phyloP scores from a whole-genome alignment of 2,113 vertebrate genomes.

The Motacilla alba region DNA sequence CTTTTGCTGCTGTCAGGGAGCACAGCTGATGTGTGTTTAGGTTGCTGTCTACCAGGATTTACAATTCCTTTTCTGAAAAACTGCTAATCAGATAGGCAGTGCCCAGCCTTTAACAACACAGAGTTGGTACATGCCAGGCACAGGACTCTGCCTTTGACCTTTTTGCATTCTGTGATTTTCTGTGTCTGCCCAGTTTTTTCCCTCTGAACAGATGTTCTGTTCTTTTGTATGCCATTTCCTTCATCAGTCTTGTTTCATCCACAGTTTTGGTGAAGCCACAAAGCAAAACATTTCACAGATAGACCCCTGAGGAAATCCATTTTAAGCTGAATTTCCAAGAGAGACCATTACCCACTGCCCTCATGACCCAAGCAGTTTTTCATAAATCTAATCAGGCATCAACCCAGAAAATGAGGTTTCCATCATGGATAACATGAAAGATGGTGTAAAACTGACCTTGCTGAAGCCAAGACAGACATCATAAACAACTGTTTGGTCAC shows the following conservation, averaged over 20 bases:
- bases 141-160: not conserved
- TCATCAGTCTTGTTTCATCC: not conserved
- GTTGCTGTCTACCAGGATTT: not conserved
- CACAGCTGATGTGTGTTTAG: not conserved
- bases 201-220: not conserved
- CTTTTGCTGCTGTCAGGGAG: not conserved
- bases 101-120: not conserved
- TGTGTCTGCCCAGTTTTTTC: not conserved
- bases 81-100: not conserved
- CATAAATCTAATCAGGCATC: not conserved
- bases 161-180: not conserved
- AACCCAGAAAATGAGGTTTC: not conserved
- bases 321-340: not conserved
- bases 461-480: not conserved
- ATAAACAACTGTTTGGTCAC: not conserved
- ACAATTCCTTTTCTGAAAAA: not conserved
- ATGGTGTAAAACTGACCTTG: not conserved
- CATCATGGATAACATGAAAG: not conserved
- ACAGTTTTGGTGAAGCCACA: not conserved
- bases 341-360: not conserved
- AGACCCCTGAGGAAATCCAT: not conserved
- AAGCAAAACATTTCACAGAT: not conserved
- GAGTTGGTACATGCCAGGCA: not conserved
- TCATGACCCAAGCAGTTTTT: not conserved
- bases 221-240: not conserved